Evolutionary conservation across 2,797 vertebrate species (phyloP).

Genomic region (Xiphorhynchus erythropygius): DNA sequence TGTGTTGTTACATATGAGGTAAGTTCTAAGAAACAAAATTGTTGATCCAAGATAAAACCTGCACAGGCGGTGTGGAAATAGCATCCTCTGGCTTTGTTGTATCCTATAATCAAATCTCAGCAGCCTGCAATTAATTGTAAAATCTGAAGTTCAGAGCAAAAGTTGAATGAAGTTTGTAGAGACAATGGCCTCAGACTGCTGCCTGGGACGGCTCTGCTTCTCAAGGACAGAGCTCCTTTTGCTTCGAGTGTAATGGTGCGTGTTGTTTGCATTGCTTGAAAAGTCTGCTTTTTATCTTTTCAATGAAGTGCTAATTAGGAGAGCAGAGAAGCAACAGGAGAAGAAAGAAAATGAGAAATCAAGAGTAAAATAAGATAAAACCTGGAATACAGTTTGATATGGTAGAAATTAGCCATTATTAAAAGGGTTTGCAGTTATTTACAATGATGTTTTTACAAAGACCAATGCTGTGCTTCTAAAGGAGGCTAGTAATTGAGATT

Average conservation of each 20-base stretch:
- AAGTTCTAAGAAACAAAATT: slow-evolving; percentile 53
- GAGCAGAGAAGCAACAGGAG: slow-evolving; percentile 25
- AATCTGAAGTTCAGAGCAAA: slow-evolving; percentile 44
- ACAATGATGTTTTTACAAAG: slow-evolving; percentile 10
- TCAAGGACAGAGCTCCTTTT: slow-evolving; percentile 22
- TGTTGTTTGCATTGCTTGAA: slow-evolving; percentile 20
- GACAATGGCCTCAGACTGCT: background rate
- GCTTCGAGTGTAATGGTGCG: slow-evolving; percentile 6
- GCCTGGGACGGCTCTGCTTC: background rate
- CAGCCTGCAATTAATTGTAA: slow-evolving; percentile 53
- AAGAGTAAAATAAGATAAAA: slow-evolving; percentile 26
- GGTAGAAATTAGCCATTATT: slow-evolving; percentile 17
- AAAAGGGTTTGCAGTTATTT: slow-evolving; percentile 39
- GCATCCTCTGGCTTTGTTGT: slow-evolving; percentile 23
- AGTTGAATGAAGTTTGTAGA: slow-evolving; percentile 35
- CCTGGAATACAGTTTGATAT: background rate
- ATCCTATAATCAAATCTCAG: slow-evolving; percentile 15
- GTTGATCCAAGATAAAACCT: slow-evolving; percentile 32
- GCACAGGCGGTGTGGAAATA: background rate
- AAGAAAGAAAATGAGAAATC: slow-evolving; percentile 20
- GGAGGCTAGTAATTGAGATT: slow-evolving; percentile 11
- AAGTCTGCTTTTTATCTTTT: slow-evolving; percentile 12
- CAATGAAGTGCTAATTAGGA: slow-evolving; percentile 38
- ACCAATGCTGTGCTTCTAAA: background rate
- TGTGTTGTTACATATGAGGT: slow-evolving; percentile 93